Evolutionary conservation across 2,888 invertebrate species (phyloP).

Genomic region (Drosophila mayaguana): DNA sequence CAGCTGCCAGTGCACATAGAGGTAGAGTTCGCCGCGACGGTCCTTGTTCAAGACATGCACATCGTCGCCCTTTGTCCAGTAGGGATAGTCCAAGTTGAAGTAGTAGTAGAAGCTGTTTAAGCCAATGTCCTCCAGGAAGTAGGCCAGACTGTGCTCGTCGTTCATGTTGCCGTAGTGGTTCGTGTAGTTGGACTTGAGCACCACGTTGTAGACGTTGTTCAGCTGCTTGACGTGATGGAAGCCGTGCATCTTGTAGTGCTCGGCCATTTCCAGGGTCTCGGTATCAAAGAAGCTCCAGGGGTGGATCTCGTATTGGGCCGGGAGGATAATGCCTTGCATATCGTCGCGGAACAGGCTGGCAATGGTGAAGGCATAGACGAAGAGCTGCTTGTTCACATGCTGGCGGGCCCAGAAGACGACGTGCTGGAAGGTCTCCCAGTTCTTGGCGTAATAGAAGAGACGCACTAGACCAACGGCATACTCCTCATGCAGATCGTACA

Average conservation of each 20-base stretch:
- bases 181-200: slow-evolving; percentile 89
- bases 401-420: slow-evolving; percentile 89
- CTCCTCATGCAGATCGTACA: slow-evolving; percentile 85
- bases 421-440: slow-evolving; percentile 90
- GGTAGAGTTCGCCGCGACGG: slow-evolving; percentile 85
- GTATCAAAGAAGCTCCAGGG: slow-evolving; percentile 88
- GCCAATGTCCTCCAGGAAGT: slow-evolving; percentile 92
- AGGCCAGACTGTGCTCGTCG: slow-evolving; percentile 88
- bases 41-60: slow-evolving; percentile 78
- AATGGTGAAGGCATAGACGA: slow-evolving; percentile 87
- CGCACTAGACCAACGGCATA: slow-evolving; percentile 88
- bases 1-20: slow-evolving; percentile 86
- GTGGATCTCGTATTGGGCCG: slow-evolving; percentile 89
- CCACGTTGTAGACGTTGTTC: slow-evolving; percentile 86
- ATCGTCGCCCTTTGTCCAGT: slow-evolving; percentile 88
- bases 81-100: slow-evolving; percentile 89
- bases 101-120: slow-evolving; percentile 90
- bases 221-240: slow-evolving; percentile 86
- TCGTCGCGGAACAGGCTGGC: slow-evolving; percentile 88
- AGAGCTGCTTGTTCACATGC: slow-evolving; percentile 88
- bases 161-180: slow-evolving; percentile 87
- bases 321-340: slow-evolving; percentile 87
- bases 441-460: slow-evolving; percentile 89
- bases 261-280: slow-evolving; percentile 86
- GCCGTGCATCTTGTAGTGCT: slow-evolving; percentile 87